Evolutionary conservation across 2,797 vertebrate genomes (phyloP).

Genomic region (Rallus crepitans): DNA sequence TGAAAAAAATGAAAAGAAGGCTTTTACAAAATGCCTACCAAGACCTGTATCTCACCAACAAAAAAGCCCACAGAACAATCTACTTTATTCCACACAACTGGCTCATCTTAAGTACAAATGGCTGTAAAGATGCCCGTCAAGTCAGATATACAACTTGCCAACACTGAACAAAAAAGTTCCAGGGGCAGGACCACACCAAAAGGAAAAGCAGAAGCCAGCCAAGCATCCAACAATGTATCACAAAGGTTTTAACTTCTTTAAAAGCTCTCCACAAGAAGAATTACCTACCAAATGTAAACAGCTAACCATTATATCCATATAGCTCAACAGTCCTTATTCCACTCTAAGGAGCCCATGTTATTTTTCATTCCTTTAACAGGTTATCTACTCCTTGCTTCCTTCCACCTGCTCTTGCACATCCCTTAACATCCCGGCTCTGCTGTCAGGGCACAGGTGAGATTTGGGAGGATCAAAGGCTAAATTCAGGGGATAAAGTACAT

Average conservation of each 20-base stretch:
- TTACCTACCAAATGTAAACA: neutral
- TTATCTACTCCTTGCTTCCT: neutral
- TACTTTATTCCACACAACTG: neutral
- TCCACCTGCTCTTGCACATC: neutral
- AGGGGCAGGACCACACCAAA: neutral
- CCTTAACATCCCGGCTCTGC: neutral
- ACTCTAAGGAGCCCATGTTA: neutral
- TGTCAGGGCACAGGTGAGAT: rapidly evolving
- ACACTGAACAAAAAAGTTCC: too few species aligned
- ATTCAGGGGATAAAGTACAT: neutral
- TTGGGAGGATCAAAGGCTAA: neutral
- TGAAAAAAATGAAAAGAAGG: neutral
- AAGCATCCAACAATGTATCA: neutral
- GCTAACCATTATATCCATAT: neutral
- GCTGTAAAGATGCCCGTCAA: rapidly evolving
- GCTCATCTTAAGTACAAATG: neutral
- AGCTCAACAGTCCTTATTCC: neutral
- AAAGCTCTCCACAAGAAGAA: neutral
- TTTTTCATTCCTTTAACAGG: neutral
- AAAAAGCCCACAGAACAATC: neutral
- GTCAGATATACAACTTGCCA: neutral
- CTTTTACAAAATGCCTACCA: neutral
- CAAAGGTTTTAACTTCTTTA: neutral
- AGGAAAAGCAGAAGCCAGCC: neutral
- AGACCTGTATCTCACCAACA: neutral